Conservation (phyloP, 2,888 invertebrate genomes). For the Folsomia candida region DNA sequence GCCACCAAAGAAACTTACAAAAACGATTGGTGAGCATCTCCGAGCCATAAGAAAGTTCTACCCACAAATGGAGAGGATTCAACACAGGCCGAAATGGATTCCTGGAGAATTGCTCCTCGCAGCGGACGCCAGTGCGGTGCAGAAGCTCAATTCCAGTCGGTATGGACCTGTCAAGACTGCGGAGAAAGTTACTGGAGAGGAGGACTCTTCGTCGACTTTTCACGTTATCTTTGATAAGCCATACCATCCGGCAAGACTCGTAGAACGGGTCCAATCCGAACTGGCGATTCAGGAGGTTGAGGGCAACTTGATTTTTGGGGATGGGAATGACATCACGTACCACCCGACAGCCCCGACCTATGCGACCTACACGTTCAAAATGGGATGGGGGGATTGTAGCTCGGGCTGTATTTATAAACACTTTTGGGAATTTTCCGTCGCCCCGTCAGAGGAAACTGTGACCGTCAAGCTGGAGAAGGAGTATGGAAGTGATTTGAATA, state of each 20-base stretch:
- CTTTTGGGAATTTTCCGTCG: constrained; percentile 39
- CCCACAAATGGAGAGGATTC: constrained; percentile 35
- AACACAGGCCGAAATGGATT: constrained; percentile 41
- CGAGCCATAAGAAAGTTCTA: constrained; percentile 32
- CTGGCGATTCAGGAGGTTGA: constrained; percentile 38
- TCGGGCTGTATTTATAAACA: constrained; percentile 37
- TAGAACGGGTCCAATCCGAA: constrained; percentile 26
- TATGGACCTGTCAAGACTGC: constrained; percentile 41
- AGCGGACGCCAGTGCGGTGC: constrained; percentile 27
- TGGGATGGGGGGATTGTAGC: constrained; percentile 39
- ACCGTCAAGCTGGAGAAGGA: constrained; percentile 42
- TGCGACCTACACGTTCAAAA: constrained; percentile 36
- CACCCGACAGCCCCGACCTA: constrained; percentile 31
- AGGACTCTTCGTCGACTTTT: constrained; percentile 17
- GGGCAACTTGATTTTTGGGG: constrained; percentile 32
- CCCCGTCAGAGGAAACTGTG: constrained; percentile 36
- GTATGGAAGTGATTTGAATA: constrained; percentile 28
- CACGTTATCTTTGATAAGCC: constrained; percentile 36
- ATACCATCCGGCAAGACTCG: constrained; percentile 39
- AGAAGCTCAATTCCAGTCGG: constrained; percentile 35
- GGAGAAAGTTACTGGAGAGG: constrained; percentile 21
- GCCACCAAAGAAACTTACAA: constrained; percentile 31
- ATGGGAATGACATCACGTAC: constrained; percentile 39
- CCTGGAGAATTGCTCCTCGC: constrained; percentile 35
- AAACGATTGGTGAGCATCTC: constrained; percentile 37